Evolutionary conservation across 2,888 invertebrate species (phyloP).

Genomic region (Eristalis intricaria): DNA sequence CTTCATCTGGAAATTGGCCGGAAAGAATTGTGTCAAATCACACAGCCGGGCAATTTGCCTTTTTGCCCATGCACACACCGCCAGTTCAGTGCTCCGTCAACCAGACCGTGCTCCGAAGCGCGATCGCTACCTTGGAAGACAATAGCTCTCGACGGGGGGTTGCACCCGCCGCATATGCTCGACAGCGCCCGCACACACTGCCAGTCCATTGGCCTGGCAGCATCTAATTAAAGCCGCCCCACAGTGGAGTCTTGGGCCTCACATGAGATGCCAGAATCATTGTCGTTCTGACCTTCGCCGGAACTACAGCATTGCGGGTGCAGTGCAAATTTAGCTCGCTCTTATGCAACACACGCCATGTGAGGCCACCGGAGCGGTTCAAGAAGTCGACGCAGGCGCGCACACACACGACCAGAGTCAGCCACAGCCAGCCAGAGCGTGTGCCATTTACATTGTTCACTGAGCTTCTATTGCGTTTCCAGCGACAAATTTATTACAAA

Average conservation of each 20-base stretch:
- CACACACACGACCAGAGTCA: not conserved
- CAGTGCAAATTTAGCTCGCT: conserved; percentile 43
- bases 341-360: conserved; percentile 52
- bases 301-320: conserved; percentile 13
- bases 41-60: conserved; percentile 52
- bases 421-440: conserved; percentile 19
- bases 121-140: conserved; percentile 62
- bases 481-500: conserved; percentile 71
- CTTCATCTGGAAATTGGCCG: conserved; percentile 46
- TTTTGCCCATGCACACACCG: conserved; percentile 47
- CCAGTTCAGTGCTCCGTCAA: conserved; percentile 57
- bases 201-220: not conserved
- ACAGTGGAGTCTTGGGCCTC: conserved; percentile 20
- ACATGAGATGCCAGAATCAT: conserved; percentile 41
- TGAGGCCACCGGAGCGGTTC: conserved; percentile 27
- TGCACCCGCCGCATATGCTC: not conserved
- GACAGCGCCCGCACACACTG: not conserved
- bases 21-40: conserved; percentile 70
- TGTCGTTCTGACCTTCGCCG: conserved; percentile 53
- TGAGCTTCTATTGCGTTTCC: conserved; percentile 70
- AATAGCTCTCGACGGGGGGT: conserved; percentile 40
- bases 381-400: conserved; percentile 3
- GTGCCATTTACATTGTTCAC: conserved; percentile 71
- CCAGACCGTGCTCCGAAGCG: conserved; percentile 35
- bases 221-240: conserved; percentile 61